A percentile compares a stretch with the other conserved stretches of the same genome.
Conservation (phyloP, 2,113 vertebrate species). For the Neotoma lepida region DNA sequence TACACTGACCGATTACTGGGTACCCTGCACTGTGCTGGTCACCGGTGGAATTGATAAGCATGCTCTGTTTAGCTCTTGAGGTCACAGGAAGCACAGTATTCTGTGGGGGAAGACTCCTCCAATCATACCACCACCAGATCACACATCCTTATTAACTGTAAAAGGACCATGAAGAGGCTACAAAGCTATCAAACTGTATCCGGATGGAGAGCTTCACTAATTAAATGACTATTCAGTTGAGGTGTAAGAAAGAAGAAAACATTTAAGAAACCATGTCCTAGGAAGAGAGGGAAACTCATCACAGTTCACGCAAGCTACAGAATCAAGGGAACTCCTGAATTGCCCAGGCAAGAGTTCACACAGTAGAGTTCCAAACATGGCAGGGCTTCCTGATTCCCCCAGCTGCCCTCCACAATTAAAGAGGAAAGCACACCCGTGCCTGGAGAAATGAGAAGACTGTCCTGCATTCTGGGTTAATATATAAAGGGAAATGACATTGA, state of each 20-base stretch:
- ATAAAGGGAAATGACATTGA: background rate
- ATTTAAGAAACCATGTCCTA: background rate
- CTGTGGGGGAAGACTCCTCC: background rate
- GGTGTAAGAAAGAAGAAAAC: background rate
- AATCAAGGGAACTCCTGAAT: background rate
- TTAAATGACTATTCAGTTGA: constrained; percentile 34
- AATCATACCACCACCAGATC: background rate
- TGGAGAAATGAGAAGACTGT: constrained; percentile 19
- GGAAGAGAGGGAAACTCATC: background rate
- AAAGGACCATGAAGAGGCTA: background rate
- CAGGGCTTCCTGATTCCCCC: background rate
- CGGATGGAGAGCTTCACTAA: background rate
- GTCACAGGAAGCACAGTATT: background rate
- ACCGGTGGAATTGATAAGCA: background rate
- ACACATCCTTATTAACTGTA: background rate
- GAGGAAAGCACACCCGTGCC: background rate
- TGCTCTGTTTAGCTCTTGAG: background rate
- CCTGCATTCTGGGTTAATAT: constrained; percentile 28
- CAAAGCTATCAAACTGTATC: background rate
- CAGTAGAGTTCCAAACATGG: background rate
- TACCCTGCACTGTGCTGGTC: background rate
- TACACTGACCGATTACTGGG: background rate
- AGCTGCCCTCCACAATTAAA: background rate
- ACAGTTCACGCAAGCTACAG: background rate
- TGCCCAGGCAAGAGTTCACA: background rate